Percentiles rank a stretch among this genome's conserved stretches.
Evolutionary conservation across 2,888 invertebrate species (phyloP).

Genomic region (Eutolmus rufibarbis): DNA sequence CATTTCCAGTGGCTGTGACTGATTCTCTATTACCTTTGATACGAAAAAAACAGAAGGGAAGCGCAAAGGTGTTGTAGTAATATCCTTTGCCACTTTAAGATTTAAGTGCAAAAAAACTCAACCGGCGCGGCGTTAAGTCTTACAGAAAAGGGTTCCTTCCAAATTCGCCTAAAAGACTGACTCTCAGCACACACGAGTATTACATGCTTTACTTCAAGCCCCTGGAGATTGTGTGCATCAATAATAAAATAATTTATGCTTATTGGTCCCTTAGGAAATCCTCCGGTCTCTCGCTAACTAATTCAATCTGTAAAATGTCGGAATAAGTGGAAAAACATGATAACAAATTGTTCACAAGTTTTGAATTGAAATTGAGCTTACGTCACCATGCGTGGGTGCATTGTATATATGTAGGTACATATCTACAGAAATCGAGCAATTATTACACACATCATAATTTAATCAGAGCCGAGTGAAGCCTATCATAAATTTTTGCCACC

Average conservation of each 20-base stretch:
- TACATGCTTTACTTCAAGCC: neutral
- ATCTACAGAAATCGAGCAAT: slow-evolving; percentile 16
- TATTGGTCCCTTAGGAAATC: slow-evolving; percentile 46
- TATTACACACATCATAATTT: slow-evolving; percentile 27
- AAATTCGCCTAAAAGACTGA: neutral
- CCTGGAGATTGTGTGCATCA: slow-evolving; percentile 15
- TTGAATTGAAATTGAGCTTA: slow-evolving; percentile 9
- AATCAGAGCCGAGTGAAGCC: neutral
- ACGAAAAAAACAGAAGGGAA: neutral
- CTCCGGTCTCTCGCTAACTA: slow-evolving; percentile 32
- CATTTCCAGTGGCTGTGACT: slow-evolving; percentile 12
- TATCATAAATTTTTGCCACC: neutral
- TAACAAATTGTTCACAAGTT: slow-evolving; percentile 36
- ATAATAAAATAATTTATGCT: slow-evolving; percentile 48
- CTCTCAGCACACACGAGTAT: neutral
- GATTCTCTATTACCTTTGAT: neutral
- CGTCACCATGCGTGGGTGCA: neutral
- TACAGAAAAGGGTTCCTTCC: neutral
- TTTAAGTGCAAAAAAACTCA: neutral
- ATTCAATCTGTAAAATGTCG: slow-evolving; percentile 45
- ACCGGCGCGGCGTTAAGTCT: neutral
- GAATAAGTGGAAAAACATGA: slow-evolving; percentile 23
- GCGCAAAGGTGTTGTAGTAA: neutral
- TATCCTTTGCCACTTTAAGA: neutral
- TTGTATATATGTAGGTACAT: neutral